Evolutionary conservation across 2,797 vertebrate genomes (phyloP), one percentile per base, ranked within the genome.

Genomic region (Anabacerthia variegaticeps): DNA sequence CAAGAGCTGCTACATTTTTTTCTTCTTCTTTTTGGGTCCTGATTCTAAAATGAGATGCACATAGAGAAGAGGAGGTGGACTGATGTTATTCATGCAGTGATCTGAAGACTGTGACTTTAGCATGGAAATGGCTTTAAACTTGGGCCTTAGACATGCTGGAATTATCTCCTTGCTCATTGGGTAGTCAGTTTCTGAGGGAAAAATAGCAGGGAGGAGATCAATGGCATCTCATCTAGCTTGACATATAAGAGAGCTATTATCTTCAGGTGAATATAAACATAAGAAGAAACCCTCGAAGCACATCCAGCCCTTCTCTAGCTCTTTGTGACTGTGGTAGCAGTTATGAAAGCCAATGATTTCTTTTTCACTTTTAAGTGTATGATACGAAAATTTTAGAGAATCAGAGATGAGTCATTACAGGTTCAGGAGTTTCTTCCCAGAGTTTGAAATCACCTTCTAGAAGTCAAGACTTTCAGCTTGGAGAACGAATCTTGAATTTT

Each of bases 351-450:
- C 19, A 12, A 24, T 44, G 80, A 77, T 89, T 92, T 96, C 58
- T 87, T 94, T 92, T 90, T 85, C 76, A 48, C 56, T 93, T 88
- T 10, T 55, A 78, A 92, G 55, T 39, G 18, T 81, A 68, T 48
- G 56, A 58, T 80, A 76, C 54, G n/a, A 83, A 79, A 87, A 92
- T 84, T 96, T 92, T 3, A 74, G 85, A 88, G 73, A 62, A 39
- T 28, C 34, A 79, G 85, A 89, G 63, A 87, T 96, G 93, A 95
- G 90, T 96, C 95, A 96, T 79, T 84, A 32, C 19, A 77, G 63
- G 58, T 76, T 90, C 59, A 51, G 36, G 24, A 85, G 26, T 93
- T 92, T 86, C 56, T 94, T 95, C 36, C 5, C 46, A 34, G 67
- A 90, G 72, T 87, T 89, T 89, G 67, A 74, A 93, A 85, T 46